Conservation (phyloP, 2,888 invertebrate species). For the Mimumesa dahlbomi region DNA sequence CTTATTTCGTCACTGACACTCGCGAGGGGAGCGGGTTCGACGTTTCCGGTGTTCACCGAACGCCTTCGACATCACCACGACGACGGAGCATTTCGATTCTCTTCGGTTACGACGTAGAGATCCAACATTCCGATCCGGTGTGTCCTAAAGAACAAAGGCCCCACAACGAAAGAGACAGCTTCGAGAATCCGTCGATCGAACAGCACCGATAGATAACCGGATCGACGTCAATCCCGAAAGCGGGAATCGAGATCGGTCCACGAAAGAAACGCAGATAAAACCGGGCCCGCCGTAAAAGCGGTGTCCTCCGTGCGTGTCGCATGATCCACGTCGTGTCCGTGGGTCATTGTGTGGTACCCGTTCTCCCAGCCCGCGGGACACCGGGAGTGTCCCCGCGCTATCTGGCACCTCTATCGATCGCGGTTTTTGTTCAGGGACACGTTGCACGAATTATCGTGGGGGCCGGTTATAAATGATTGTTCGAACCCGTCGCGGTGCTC, state of each 20-base stretch:
- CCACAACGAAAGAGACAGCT: no score
- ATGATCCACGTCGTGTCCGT: conserved; percentile 13
- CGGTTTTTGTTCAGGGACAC: conserved; percentile 60
- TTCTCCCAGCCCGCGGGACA: conserved; percentile 46
- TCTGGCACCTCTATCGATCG: conserved; percentile 61
- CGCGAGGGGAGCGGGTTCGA: neutral
- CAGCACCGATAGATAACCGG: conserved; percentile 17
- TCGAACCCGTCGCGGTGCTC: conserved; percentile 49
- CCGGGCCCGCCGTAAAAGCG: neutral
- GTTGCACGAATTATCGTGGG: conserved; percentile 65
- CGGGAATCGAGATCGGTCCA: conserved; percentile 54
- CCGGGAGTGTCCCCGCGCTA: conserved; percentile 44
- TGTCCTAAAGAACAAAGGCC: no score
- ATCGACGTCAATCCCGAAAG: conserved; percentile 1
- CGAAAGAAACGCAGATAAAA: conserved; percentile 64
- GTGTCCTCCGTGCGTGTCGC: conserved; percentile 2
- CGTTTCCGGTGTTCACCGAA: no score
- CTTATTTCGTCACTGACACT: conserved; percentile 42
- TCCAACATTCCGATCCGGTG: neutral
- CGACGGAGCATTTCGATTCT: neutral
- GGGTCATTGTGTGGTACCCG: conserved; percentile 44
- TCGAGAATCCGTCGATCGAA: neutral
- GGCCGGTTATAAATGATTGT: conserved; percentile 70
- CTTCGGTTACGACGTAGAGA: neutral
- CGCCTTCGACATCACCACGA: neutral